Conservation (phyloP, 2,888 invertebrate genomes). For the Mamestra brassicae region DNA sequence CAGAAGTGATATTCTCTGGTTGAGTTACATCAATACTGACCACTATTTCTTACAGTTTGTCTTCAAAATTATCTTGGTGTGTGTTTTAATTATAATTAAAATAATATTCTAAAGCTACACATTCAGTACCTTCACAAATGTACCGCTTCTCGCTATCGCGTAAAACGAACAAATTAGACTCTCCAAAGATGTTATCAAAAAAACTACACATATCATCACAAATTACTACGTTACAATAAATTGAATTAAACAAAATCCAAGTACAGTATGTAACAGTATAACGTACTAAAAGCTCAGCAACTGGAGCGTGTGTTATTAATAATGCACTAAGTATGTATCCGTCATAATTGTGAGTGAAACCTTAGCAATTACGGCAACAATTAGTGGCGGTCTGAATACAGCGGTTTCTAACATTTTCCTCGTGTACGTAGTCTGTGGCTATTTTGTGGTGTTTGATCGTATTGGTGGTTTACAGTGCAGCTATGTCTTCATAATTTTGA, state of each 20-base stretch:
- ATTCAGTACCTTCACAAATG: slow-evolving; percentile 1
- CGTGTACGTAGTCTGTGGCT: slow-evolving; percentile 32
- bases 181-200: slow-evolving; percentile 27
- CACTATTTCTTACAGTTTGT: not conserved
- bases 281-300: slow-evolving; percentile 68
- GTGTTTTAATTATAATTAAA: too few relatives aligned
- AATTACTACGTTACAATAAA: slow-evolving; percentile 56
- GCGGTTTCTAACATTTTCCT: slow-evolving; percentile 67
- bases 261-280: slow-evolving; percentile 70
- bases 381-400: slow-evolving; percentile 88
- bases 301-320: slow-evolving; percentile 82
- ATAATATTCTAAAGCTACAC: not conserved
- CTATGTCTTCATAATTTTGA: slow-evolving; percentile 17
- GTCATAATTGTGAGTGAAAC: slow-evolving; percentile 90
- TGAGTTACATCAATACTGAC: not conserved
- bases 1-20: slow-evolving; percentile 21
- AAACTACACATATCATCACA: slow-evolving; percentile 45
- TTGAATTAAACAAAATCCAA: slow-evolving; percentile 59
- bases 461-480: slow-evolving; percentile 26
- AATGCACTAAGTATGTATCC: slow-evolving; percentile 87
- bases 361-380: slow-evolving; percentile 86
- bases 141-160: not conserved
- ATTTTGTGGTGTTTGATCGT: slow-evolving; percentile 32
- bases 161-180: slow-evolving; percentile 19
- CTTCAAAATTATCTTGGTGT: not conserved